Evolutionary conservation across 2,113 vertebrate species (phyloP).

Genomic region (Ptilorrhoa leucosticta): DNA sequence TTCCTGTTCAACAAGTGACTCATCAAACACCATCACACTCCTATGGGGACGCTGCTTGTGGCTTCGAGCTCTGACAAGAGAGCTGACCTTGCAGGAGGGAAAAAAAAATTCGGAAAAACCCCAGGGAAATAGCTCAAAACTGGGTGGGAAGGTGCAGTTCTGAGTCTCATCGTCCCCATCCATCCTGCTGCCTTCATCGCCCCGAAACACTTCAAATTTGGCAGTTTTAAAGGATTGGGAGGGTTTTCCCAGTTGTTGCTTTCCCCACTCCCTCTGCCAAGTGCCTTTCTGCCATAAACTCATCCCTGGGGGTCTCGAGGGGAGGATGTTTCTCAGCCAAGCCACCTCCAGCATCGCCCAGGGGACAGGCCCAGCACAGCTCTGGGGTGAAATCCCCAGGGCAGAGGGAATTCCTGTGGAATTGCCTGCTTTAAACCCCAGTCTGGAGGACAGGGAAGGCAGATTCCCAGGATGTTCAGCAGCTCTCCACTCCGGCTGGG

Average conservation of each 20-base stretch:
- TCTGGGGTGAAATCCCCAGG: neutral
- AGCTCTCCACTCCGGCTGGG: accelerated
- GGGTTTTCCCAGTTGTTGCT: neutral
- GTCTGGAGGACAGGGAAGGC: neutral
- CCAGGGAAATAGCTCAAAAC: neutral
- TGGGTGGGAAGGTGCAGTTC: neutral
- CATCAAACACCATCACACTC: neutral
- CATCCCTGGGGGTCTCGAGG: accelerated
- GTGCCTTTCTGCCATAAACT: neutral
- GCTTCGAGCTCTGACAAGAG: neutral
- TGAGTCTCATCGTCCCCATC: neutral
- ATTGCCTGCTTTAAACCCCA: neutral
- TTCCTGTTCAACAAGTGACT: constrained; percentile 42
- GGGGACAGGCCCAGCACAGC: neutral
- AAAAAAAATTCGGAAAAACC: accelerated
- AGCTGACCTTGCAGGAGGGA: neutral
- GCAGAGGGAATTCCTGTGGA: neutral
- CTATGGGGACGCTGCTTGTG: neutral
- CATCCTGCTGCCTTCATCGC: accelerated
- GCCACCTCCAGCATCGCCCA: accelerated
- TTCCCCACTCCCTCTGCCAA: neutral
- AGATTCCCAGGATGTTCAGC: neutral
- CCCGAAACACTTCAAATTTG: accelerated
- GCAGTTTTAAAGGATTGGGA: neutral
- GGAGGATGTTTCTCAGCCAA: neutral